Base-by-base conservation (phyloP, 2,797 vertebrate species). In the Gorsachius magnificus region DNA sequence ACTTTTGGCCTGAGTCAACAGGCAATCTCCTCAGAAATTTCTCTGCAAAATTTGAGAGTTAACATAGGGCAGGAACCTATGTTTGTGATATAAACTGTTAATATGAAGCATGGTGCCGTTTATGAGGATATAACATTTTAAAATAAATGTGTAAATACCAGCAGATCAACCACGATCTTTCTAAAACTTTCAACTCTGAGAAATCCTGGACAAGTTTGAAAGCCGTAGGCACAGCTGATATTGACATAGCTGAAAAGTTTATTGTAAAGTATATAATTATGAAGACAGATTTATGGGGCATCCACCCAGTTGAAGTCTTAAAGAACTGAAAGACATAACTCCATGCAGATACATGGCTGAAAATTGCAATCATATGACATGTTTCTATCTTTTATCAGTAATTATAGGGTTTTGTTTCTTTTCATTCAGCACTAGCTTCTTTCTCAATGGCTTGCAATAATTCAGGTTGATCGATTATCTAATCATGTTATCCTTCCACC, bases 371-470 rank as follows among this genome's bases (percentile, higher is more conserved):
- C 80, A 87, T 60, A 72, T 97, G 96, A 98, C 95, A 96, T 97
- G 93, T 96, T 97, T 98, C 95, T 98, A 97, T 98, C 98, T 98
- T 98, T 98, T 97, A 98, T 98, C 98, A 97, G 98, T 98, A 98
- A 98, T 98, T 98, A 98, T 98, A 98, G 89, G 97, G 95, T 97
- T 98, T 98, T 97, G 95, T 96, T 97, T 98, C 97, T 98, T 98
- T 98, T 98, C 97, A 98, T 98, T 98, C 98, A 98, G 97, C 96
- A 97, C 95, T 94, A 96, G 97, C 98, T 98, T 98, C 97, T 97
- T 98, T 98, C 97, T 98, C 98, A 98, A 96, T 98, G 98, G 97
- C 97, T 96, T 97, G 91, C 69, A 97, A 98, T 98, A 97, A 98
- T 98, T 98, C 97, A 53, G 71, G 50, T 83, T 98, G 97, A 98